Percentiles rank a stretch among this genome's conserved stretches.
phyloP scores from a whole-genome alignment of 92 coral and sea anemone genomes.

The Epizoanthus rinbou region DNA sequence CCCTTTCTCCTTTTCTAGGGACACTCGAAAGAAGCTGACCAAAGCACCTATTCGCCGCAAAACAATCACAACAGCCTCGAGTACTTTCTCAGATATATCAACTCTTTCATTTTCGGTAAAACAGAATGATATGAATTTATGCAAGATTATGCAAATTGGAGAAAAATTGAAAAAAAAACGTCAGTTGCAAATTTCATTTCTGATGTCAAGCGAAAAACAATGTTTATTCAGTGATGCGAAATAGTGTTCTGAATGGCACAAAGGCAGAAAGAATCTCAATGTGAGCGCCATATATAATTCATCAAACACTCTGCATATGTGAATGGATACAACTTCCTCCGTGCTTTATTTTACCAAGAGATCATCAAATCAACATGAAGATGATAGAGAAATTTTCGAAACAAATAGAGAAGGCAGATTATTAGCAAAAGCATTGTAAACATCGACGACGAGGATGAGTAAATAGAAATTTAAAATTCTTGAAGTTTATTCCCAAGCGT shows the following conservation, averaged over 20 bases:
- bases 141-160: constrained; percentile 9
- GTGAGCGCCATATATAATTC: no score
- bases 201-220: constrained; percentile 8
- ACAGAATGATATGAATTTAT: background rate
- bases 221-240: constrained; percentile 17
- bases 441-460: no score
- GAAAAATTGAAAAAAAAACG: background rate
- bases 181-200: constrained; percentile 3
- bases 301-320: no score
- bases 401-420: no score
- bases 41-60: constrained; percentile 28
- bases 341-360: no score
- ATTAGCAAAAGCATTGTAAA: no score
- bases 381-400: no score
- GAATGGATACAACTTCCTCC: no score
- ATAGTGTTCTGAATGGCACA: background rate
- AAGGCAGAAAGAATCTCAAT: no score
- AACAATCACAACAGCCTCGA: constrained; percentile 35
- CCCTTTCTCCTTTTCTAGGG: background rate
- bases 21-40: constrained; percentile 16
- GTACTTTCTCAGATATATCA: background rate
- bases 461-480: no score
- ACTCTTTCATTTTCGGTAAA: background rate
- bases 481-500: no score
- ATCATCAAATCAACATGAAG: no score